phyloP scores from a whole-genome alignment of 2,888 invertebrate genomes.

The Abrostola triplasia region DNA sequence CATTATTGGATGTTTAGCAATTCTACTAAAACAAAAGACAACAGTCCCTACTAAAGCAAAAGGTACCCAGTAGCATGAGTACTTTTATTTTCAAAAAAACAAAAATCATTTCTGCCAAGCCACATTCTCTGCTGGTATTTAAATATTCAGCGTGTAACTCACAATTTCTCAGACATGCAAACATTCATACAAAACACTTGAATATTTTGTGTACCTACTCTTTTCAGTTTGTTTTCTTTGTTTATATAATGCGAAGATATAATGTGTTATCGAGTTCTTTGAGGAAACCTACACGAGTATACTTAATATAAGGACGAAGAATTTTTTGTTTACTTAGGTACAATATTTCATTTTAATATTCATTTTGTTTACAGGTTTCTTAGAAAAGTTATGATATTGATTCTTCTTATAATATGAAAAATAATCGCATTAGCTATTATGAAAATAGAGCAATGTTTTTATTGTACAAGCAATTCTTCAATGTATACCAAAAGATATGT shows the following conservation, averaged over 20 bases:
- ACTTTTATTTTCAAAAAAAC: background rate
- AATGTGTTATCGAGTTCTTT: background rate
- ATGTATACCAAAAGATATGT: no score
- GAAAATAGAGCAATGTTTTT: no score
- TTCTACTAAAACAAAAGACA: no score
- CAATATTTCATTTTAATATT: no score
- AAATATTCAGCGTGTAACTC: background rate
- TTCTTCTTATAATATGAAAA: no score
- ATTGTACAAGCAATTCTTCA: no score
- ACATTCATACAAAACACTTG: conserved; percentile 2
- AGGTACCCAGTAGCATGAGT: background rate
- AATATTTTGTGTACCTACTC: conserved; percentile 2
- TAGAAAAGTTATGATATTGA: no score
- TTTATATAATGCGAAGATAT: background rate
- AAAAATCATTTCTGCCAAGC: background rate
- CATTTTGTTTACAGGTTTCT: no score
- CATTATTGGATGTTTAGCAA: no score
- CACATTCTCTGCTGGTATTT: background rate
- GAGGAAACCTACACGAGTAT: background rate
- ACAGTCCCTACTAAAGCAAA: no score
- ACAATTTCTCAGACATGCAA: conserved; percentile 2
- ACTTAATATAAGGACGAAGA: background rate
- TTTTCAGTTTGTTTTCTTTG: conserved; percentile 4
- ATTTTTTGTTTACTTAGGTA: background rate
- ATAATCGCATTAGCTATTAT: no score